Evolutionary conservation across 2,797 vertebrate genomes (phyloP).

Genomic region (Hippocampus kuda): DNA sequence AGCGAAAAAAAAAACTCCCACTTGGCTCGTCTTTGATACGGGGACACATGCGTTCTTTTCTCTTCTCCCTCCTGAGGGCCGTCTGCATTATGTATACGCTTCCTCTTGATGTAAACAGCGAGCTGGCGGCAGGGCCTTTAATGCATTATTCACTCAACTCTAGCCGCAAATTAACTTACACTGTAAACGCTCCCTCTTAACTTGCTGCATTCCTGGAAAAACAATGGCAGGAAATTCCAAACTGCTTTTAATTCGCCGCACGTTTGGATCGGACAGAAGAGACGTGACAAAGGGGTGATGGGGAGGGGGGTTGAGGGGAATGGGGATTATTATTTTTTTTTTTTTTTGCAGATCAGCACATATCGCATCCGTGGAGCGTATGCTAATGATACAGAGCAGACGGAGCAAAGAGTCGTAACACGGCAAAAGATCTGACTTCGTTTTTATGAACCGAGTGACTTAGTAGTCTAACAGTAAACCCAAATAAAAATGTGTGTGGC

Average conservation of each 20-base stretch:
- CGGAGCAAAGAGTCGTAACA: background rate
- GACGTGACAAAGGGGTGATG: background rate
- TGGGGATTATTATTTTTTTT: no score
- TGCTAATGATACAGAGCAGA: background rate
- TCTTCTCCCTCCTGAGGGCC: constrained; percentile 21
- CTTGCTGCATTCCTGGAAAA: constrained; percentile 14
- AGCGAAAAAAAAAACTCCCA: constrained; percentile 1
- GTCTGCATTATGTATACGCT: constrained; percentile 47
- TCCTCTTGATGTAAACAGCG: constrained; percentile 47
- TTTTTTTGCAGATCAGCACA: constrained; percentile 3
- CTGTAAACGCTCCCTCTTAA: constrained; percentile 37
- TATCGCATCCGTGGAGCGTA: background rate
- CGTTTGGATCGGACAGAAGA: constrained; percentile 24
- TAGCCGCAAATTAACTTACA: constrained; percentile 38
- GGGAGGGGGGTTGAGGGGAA: background rate
- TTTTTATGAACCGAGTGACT: background rate
- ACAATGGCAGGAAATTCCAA: constrained; percentile 18
- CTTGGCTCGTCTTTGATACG: constrained; percentile 28
- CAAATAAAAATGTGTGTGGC: background rate
- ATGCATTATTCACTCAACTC: constrained; percentile 53
- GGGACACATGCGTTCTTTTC: constrained; percentile 19
- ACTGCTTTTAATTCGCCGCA: constrained; percentile 36
- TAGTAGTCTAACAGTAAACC: background rate
- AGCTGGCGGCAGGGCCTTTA: constrained; percentile 36
- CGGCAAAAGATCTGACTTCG: background rate